phyloP scores from a whole-genome alignment of 2,113 vertebrate genomes.

The Malurus cyaneus region DNA sequence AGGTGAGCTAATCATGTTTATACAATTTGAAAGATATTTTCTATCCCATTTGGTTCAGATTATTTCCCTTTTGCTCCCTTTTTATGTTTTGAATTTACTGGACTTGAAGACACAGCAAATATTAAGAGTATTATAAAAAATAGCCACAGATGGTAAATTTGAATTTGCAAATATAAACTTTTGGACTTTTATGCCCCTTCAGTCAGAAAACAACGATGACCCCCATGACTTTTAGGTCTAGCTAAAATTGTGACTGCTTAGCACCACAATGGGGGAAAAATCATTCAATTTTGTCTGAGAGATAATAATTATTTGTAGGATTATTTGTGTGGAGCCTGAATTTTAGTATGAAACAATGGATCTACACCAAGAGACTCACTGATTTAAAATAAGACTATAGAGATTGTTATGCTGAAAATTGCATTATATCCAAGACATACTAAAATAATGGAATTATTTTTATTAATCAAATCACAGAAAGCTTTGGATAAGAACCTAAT shows the following conservation, averaged over 20 bases:
- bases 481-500: not conserved
- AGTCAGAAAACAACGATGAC: not conserved
- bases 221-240: not conserved
- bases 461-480: not conserved
- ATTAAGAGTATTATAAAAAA: not conserved
- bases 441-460: not conserved
- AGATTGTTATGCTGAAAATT: not conserved
- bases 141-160: not conserved
- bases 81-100: not conserved
- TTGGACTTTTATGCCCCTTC: not conserved
- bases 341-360: not conserved
- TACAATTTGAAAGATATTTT: not conserved
- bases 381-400: not conserved
- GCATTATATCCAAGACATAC: not conserved
- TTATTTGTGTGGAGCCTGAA: not conserved
- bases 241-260: not conserved
- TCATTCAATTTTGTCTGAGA: not conserved
- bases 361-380: not conserved
- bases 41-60: not conserved
- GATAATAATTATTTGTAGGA: not conserved
- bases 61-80: not conserved
- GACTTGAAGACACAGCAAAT: not conserved
- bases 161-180: not conserved
- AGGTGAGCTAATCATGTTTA: not conserved
- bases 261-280: rapidly evolving